Percentiles rank a stretch among this genome's conserved stretches.
These are phyloP conservation scores for Latrodectus hesperus DNA, from an alignment of 2,888 invertebrate species.

Conservation along the genomic window DNA sequence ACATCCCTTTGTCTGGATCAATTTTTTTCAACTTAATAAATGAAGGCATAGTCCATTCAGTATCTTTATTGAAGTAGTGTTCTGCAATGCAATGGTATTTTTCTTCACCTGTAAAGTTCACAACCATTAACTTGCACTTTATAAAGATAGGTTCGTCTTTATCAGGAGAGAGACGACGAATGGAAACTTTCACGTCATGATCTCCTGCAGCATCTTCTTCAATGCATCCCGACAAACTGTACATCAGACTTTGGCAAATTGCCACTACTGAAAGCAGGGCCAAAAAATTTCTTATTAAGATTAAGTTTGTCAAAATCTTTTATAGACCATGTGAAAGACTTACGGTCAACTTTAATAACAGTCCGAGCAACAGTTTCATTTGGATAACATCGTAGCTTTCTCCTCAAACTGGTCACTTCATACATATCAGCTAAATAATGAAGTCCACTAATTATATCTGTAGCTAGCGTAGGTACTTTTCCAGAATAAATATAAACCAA, in stretches of 20 bases:
- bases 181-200: background rate
- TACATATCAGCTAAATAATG: slow-evolving; percentile 10
- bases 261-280: slow-evolving; percentile 12
- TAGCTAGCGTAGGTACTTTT: background rate
- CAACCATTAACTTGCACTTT: slow-evolving; percentile 7
- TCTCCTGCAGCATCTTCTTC: background rate
- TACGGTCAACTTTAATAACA: slow-evolving; percentile 13
- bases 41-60: slow-evolving; percentile 15
- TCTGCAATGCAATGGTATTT: background rate
- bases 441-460: slow-evolving; percentile 5
- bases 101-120: background rate
- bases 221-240: background rate
- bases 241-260: background rate
- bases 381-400: slow-evolving; percentile 13
- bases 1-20: background rate
- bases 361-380: slow-evolving; percentile 9
- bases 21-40: background rate
- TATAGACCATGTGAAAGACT: slow-evolving; percentile 8
- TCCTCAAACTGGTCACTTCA: slow-evolving; percentile 7
- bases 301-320: background rate
- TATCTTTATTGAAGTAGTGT: slow-evolving; percentile 14
- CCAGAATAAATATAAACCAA: slow-evolving; percentile 24
- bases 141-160: slow-evolving; percentile 18
- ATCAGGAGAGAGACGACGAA: slow-evolving; percentile 12
- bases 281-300: background rate